phyloP scores from a whole-genome alignment of 2,888 invertebrate genomes.

The Polydrusus pterygomalis region DNA sequence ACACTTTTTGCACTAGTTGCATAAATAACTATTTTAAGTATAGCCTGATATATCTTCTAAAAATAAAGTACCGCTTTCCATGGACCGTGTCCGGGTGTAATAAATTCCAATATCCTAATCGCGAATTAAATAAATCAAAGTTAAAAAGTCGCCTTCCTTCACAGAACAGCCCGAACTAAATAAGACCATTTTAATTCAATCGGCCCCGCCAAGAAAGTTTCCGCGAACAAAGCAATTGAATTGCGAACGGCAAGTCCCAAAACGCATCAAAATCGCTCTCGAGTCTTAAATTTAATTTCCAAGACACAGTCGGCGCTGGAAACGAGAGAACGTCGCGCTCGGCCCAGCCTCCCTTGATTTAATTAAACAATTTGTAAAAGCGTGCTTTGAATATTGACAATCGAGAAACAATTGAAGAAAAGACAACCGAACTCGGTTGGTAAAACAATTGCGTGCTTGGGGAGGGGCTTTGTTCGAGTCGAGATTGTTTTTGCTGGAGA shows the following conservation, averaged over 20 bases:
- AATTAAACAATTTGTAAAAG: constrained; percentile 72
- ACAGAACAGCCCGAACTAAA: constrained; percentile 19
- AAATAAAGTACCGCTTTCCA: too few species aligned
- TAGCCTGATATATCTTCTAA: too few species aligned
- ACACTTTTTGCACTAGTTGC: too few species aligned
- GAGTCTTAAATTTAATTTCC: constrained; percentile 58
- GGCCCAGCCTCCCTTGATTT: constrained; percentile 66
- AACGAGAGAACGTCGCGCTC: constrained; percentile 52
- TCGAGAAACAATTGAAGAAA: constrained; percentile 52
- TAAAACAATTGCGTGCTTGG: constrained; percentile 16
- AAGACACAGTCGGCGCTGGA: constrained; percentile 62
- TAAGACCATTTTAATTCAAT: constrained; percentile 54
- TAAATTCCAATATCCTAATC: too few species aligned
- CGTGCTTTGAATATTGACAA: constrained; percentile 68
- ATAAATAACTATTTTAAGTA: too few species aligned
- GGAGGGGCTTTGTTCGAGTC: neutral
- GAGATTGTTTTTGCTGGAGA: constrained; percentile 11
- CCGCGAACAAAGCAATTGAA: constrained; percentile 56
- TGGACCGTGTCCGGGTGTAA: too few species aligned
- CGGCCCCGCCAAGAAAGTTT: constrained; percentile 54
- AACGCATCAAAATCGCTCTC: constrained; percentile 54
- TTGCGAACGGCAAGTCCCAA: constrained; percentile 50
- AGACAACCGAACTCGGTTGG: constrained; percentile 27
- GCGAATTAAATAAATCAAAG: too few species aligned
- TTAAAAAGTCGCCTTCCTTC: neutral